phyloP scores from a whole-genome alignment of 2,888 invertebrate species.

The Heliconius ismenius region DNA sequence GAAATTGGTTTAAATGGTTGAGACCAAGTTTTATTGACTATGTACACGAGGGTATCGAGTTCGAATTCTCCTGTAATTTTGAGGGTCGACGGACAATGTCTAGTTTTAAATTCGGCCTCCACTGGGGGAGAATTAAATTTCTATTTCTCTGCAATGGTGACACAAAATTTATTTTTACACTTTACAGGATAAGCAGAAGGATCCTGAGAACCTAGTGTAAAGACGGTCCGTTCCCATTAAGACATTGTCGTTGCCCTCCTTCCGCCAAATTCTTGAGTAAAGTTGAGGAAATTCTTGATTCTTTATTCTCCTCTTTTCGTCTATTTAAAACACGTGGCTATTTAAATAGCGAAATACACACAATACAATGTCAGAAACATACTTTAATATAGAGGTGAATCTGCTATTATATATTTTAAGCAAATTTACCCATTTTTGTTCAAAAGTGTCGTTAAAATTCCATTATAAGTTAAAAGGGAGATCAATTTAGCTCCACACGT shows the following conservation, averaged over 20 bases:
- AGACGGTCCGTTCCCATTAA: too few relatives aligned
- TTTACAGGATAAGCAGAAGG: too few relatives aligned
- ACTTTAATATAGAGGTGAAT: not conserved
- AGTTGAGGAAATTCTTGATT: too few relatives aligned
- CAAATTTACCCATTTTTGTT: not conserved
- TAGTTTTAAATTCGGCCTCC: not conserved
- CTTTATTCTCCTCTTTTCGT: too few relatives aligned
- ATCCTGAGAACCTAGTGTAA: too few relatives aligned
- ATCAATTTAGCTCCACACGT: not conserved
- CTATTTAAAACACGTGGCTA: too few relatives aligned
- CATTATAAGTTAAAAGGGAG: not conserved
- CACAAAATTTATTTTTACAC: not conserved
- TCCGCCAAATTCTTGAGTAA: too few relatives aligned
- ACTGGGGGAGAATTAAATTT: not conserved
- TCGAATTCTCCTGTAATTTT: not conserved
- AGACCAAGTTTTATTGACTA: too few relatives aligned
- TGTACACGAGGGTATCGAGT: too few relatives aligned
- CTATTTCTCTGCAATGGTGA: not conserved
- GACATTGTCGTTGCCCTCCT: too few relatives aligned
- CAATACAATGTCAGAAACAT: too few relatives aligned
- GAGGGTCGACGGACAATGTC: not conserved
- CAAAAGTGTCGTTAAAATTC: slow-evolving; percentile 7
- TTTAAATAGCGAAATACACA: too few relatives aligned
- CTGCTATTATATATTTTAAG: not conserved
- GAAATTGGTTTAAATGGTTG: not conserved